phyloP scores from a whole-genome alignment of 2,113 vertebrate species.

The Chionomys nivalis region DNA sequence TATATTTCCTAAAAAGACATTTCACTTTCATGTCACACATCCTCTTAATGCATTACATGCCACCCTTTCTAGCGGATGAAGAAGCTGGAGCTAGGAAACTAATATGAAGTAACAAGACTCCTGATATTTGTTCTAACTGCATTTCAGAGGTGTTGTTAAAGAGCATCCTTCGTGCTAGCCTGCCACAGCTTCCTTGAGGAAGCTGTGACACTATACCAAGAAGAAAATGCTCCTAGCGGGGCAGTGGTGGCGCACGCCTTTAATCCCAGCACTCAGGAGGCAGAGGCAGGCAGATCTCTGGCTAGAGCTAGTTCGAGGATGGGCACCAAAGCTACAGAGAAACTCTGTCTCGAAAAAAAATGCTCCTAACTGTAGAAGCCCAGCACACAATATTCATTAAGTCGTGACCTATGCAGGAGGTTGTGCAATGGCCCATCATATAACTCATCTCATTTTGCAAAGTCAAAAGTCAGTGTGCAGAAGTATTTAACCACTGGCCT shows the following conservation, averaged over 20 bases:
- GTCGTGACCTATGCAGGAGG: neutral
- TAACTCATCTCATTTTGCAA: constrained; percentile 1
- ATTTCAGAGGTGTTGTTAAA: neutral
- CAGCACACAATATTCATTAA: neutral
- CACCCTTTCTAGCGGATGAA: neutral
- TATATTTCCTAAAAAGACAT: neutral
- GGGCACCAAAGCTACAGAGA: too few species aligned
- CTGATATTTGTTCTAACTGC: neutral
- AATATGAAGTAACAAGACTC: neutral
- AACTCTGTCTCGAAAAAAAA: too few species aligned
- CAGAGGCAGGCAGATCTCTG: too few species aligned
- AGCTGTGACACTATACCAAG: neutral
- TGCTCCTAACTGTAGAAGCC: neutral
- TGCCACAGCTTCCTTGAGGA: neutral
- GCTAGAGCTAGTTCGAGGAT: too few species aligned
- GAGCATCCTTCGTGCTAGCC: neutral
- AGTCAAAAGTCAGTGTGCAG: neutral
- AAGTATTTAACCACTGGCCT: neutral
- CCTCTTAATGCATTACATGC: neutral
- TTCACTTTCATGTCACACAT: neutral
- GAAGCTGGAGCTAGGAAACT: neutral
- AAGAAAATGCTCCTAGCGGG: neutral
- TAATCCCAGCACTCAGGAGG: too few species aligned
- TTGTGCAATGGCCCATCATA: neutral
- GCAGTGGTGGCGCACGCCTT: too few species aligned